phyloP scores from a whole-genome alignment of 2,113 vertebrate genomes.

The Leucoraja erinaceus region DNA sequence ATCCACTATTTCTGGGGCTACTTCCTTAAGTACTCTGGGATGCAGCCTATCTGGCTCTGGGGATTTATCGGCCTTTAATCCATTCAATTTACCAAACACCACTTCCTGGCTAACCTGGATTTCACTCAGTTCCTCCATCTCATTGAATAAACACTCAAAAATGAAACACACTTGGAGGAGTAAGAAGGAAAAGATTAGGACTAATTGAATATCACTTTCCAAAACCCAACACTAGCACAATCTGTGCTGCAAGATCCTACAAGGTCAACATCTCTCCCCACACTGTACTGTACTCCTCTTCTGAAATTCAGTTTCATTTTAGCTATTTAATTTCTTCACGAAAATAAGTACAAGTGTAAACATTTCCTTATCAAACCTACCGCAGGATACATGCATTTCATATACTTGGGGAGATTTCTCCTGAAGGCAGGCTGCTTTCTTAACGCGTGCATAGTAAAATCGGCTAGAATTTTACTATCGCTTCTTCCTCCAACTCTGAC shows the following conservation, averaged over 20 bases:
- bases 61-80: no score
- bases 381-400: constrained; percentile 7
- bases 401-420: constrained; percentile 15
- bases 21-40: no score
- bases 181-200: not conserved
- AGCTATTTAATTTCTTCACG: not conserved
- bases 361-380: constrained; percentile 34
- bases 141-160: not conserved
- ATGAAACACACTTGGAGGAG: not conserved
- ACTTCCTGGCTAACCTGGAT: no score
- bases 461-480: constrained; percentile 36
- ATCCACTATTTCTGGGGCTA: no score
- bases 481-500: constrained; percentile 45
- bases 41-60: no score
- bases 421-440: not conserved
- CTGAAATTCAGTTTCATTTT: not conserved
- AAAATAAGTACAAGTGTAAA: not conserved
- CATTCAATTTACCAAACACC: no score
- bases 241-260: not conserved
- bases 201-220: not conserved
- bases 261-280: no score
- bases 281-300: no score
- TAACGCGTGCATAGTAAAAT: constrained; percentile 39
- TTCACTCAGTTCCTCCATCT: no score
- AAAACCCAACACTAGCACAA: not conserved